Base-by-base conservation (phyloP, 2,113 vertebrate genomes). In the Entosphenus tridentatus region DNA sequence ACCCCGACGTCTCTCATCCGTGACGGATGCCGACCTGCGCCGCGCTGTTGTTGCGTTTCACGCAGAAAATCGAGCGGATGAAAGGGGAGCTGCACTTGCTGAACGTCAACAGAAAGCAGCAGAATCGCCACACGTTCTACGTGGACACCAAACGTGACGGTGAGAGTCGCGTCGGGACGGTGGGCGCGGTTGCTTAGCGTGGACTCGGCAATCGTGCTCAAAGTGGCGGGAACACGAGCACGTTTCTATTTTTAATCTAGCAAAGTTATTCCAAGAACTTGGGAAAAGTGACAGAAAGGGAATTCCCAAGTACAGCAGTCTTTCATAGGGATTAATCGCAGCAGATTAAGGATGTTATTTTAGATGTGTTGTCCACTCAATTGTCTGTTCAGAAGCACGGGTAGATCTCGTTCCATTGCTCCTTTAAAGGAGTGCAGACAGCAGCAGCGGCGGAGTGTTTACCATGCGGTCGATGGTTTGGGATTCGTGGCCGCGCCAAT, bases 31-130 rank as follows among this genome's bases (percentile, higher is more conserved):
- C 6, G 39, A 39, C 39, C 39, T 39, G 39, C 6, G 39, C 39
- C 39, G 39, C 39, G 39, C 39, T 39, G 2, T 16, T 12, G 13
- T 69, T 54, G 11, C 3, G 54, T 74, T 56, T 14, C 56, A 71
- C 70, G 39, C 77, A 98, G 92, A 98, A 96, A 95, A 96, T 98
- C 8, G 91, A 98, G 78, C 78, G 82, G 70, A 57, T 97, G 73
- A 96, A 95, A 75, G 86, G 81, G 10, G 88, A 88, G 80, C 91
- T 98, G 75, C 93, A 98, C 75, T 83, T 97, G 72, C 81, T 98
- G 79, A 87, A 86, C 9, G 85, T 80, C 1, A 81, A 82, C 3
- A 80, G 83, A 59, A 87, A 85, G 75, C 78, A 79, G 54, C 78
- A 78, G 69, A 83, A 87, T 71, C 81, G 77, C 3, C 92, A 98